Conservation (phyloP, 2,888 invertebrate species). For the Syrista parreyssii region DNA sequence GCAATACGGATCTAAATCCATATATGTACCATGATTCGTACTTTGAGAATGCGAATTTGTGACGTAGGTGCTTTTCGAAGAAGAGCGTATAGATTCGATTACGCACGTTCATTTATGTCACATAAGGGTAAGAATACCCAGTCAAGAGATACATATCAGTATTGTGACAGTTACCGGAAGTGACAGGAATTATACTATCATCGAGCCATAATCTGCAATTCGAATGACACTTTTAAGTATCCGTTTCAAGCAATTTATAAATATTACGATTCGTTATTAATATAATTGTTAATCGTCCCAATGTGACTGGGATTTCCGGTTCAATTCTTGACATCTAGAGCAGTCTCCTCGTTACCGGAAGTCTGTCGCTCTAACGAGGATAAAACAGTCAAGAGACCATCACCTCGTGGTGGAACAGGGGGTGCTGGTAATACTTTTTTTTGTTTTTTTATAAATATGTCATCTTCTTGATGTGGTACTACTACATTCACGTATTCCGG, state of each 20-base stretch:
- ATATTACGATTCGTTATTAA: background rate
- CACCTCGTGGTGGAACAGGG: slow-evolving; percentile 56
- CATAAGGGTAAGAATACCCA: background rate
- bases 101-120: background rate
- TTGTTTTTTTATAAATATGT: slow-evolving; percentile 24
- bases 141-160: background rate
- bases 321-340: background rate
- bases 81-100: background rate
- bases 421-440: slow-evolving; percentile 53
- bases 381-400: slow-evolving; percentile 9
- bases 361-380: background rate
- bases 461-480: slow-evolving; percentile 27
- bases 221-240: background rate
- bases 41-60: background rate
- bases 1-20: background rate
- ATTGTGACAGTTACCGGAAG: background rate
- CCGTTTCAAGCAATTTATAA: background rate
- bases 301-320: background rate
- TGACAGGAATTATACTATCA: background rate
- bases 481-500: slow-evolving; percentile 58
- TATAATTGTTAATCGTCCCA: background rate
- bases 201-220: background rate
- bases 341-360: background rate
- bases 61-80: background rate
- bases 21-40: background rate